Evolutionary conservation across 2,797 vertebrate genomes (phyloP).

Genomic region (Mustela erminea): DNA sequence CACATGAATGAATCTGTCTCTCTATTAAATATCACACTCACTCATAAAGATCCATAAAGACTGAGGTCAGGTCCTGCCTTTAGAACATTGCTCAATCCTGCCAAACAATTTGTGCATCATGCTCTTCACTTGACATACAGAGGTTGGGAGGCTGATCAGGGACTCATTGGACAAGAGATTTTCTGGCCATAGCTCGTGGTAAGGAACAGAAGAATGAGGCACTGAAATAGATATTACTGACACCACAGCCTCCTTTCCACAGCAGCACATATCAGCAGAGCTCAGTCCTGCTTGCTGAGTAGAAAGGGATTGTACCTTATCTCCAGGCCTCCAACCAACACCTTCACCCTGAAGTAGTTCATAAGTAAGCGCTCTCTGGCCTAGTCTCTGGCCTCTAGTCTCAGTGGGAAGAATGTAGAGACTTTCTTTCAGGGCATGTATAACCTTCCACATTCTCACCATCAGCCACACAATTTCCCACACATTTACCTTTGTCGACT

Average conservation of each 20-base stretch:
- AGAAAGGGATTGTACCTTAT: neutral
- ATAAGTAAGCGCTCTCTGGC: neutral
- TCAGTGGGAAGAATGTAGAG: neutral
- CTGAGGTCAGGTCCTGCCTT: neutral
- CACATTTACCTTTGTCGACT: neutral
- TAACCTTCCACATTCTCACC: neutral
- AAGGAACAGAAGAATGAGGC: neutral
- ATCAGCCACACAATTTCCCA: neutral
- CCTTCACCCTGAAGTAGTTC: neutral
- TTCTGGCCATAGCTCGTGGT: neutral
- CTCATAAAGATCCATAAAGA: neutral
- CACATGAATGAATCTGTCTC: neutral
- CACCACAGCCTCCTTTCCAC: neutral
- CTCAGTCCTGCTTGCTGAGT: neutral
- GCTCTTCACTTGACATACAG: neutral
- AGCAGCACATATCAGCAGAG: neutral
- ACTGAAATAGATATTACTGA: neutral
- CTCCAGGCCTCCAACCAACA: neutral
- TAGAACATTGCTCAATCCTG: neutral
- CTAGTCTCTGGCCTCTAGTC: neutral
- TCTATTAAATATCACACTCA: neutral
- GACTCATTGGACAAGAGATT: neutral
- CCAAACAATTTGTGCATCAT: neutral
- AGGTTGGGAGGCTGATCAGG: neutral
- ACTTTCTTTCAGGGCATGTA: neutral